Percentiles rank a stretch among this genome's conserved stretches.
These are phyloP conservation scores for Drosophila cognata DNA, from an alignment of 2,888 invertebrate species.

Conservation along the genomic window DNA sequence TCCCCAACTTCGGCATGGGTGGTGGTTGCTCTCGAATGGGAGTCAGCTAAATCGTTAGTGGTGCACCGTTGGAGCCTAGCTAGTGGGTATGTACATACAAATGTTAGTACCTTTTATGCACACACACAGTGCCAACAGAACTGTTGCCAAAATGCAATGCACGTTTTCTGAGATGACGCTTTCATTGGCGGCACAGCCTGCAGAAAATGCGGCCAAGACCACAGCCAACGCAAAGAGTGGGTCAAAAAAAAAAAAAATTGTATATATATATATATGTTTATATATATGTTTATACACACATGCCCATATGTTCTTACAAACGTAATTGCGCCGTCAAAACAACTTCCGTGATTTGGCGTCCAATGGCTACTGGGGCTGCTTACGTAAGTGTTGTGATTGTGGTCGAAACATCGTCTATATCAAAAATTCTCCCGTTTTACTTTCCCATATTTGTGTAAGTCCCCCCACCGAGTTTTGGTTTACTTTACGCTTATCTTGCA, in stretches of 20 bases:
- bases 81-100: not conserved
- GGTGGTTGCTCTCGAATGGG: constrained; percentile 6
- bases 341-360: constrained; percentile 58
- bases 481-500: not conserved
- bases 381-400: not conserved
- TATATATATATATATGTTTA: not conserved
- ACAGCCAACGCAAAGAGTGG: not conserved
- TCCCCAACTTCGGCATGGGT: constrained; percentile 1
- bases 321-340: constrained; percentile 45
- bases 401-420: not conserved
- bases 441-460: not conserved
- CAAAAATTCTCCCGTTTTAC: constrained; percentile 3
- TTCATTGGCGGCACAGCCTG: constrained; percentile 4
- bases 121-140: constrained; percentile 1
- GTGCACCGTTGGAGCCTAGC: not conserved
- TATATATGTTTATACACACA: not conserved
- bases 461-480: not conserved
- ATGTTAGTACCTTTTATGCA: not conserved
- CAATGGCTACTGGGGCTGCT: constrained; percentile 16
- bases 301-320: not conserved
- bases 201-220: constrained; percentile 7
- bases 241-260: not conserved
- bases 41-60: constrained; percentile 11
- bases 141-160: constrained; percentile 18
- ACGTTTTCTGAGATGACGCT: constrained; percentile 16